phyloP scores from a whole-genome alignment of 2,888 invertebrate species.

The Chrysolina haemoptera region DNA sequence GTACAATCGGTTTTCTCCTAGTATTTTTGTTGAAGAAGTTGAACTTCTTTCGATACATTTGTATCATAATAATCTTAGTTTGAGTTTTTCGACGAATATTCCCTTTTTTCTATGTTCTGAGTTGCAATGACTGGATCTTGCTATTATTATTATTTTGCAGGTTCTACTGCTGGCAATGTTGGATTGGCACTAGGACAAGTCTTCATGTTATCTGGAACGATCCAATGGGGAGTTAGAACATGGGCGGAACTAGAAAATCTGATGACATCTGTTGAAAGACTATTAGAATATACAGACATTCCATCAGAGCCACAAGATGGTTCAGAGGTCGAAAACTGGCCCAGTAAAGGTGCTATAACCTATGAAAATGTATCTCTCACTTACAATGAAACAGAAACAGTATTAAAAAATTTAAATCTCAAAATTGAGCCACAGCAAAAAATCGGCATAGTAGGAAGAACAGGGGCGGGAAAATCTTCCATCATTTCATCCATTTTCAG shows the following conservation, averaged over 20 bases:
- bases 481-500: conserved; percentile 85
- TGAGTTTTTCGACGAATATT: too few relatives aligned
- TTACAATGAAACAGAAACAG: conserved; percentile 81
- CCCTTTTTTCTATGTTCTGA: neutral
- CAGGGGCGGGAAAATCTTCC: conserved; percentile 87
- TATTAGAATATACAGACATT: conserved; percentile 70
- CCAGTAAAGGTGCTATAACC: conserved; percentile 77
- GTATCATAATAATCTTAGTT: too few relatives aligned
- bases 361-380: conserved; percentile 80
- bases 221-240: conserved; percentile 80
- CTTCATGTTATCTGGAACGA: conserved; percentile 79
- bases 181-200: conserved; percentile 83
- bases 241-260: conserved; percentile 86
- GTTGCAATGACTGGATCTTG: conserved; percentile 59
- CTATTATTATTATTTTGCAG: conserved; percentile 46
- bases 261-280: conserved; percentile 92
- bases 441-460: conserved; percentile 85
- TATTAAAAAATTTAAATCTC: conserved; percentile 81
- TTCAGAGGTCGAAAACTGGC: conserved; percentile 76
- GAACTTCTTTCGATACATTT: too few relatives aligned
- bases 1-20: too few relatives aligned
- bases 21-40: too few relatives aligned
- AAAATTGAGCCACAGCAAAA: conserved; percentile 79
- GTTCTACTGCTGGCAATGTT: conserved; percentile 53
- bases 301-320: conserved; percentile 63